Conservation (phyloP, 2,113 vertebrate genomes). For the Scatophagus argus region DNA sequence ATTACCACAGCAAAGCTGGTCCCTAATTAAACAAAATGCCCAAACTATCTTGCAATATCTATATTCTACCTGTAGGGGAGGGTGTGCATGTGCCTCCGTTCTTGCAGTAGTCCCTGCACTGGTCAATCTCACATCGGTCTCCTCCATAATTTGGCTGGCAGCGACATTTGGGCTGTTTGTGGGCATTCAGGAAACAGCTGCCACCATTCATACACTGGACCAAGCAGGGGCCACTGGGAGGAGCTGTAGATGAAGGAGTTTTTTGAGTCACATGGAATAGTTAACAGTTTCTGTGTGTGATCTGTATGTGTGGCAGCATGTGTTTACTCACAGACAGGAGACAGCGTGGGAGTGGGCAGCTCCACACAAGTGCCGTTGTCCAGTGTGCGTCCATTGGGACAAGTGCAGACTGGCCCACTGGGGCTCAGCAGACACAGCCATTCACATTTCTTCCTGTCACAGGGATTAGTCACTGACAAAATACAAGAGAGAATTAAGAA, state of each 20-base stretch:
- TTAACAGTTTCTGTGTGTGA: background rate
- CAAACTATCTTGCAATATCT: background rate
- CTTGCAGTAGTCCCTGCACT: conserved; percentile 94
- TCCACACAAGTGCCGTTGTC: conserved; percentile 96
- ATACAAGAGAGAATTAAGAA: conserved; percentile 1
- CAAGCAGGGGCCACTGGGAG: conserved; percentile 87
- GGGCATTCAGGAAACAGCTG: conserved; percentile 95
- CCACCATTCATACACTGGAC: conserved; percentile 92
- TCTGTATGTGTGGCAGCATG: background rate
- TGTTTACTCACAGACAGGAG: conserved; percentile 83
- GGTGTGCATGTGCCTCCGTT: conserved; percentile 96
- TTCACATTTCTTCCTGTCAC: conserved; percentile 97
- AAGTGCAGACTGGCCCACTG: conserved; percentile 95
- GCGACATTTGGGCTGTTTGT: conserved; percentile 95
- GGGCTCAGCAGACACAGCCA: conserved; percentile 98
- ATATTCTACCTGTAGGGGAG: conserved; percentile 88
- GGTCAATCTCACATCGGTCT: conserved; percentile 93
- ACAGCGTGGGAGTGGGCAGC: conserved; percentile 86
- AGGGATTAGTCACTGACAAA: conserved; percentile 92
- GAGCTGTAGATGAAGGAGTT: conserved; percentile 77
- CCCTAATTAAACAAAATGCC: background rate
- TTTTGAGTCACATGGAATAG: background rate
- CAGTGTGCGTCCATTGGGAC: conserved; percentile 92
- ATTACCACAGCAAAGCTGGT: no score
- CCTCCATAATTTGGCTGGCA: conserved; percentile 96